Conservation (phyloP, 2,113 vertebrate species). For the Heteronetta atricapilla region DNA sequence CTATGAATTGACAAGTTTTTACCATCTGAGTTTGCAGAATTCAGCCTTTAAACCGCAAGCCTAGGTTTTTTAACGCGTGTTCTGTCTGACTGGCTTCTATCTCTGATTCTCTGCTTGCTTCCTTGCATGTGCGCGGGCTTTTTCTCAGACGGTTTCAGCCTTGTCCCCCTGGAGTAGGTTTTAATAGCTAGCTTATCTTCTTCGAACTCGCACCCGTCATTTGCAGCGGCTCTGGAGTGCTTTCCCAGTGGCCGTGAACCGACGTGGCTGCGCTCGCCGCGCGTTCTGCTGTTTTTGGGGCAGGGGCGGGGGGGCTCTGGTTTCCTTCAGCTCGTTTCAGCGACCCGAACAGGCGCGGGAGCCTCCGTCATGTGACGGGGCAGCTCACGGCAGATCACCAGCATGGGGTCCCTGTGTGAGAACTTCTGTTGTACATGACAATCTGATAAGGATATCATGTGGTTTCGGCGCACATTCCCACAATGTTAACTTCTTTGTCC, state of each 20-base stretch:
- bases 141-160: neutral
- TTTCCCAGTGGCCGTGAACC: neutral
- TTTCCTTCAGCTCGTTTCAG: constrained; percentile 48
- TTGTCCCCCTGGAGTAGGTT: neutral
- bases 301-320: neutral
- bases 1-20: neutral
- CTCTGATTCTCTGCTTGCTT: neutral
- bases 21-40: neutral
- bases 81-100: neutral
- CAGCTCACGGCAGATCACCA: constrained; percentile 34
- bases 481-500: constrained; percentile 63
- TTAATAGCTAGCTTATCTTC: constrained; percentile 17
- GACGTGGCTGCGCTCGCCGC: neutral
- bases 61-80: neutral
- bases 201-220: neutral
- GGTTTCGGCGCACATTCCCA: constrained; percentile 64
- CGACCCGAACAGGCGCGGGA: constrained; percentile 45
- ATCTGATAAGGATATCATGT: constrained; percentile 73
- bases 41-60: neutral
- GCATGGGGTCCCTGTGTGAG: constrained; percentile 66
- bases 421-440: constrained; percentile 68
- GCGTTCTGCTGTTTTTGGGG: constrained; percentile 3
- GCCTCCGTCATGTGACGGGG: constrained; percentile 52
- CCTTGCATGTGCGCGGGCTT: neutral
- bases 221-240: constrained; percentile 21